Conservation (phyloP, 2,797 vertebrate species). For the Synanceia verrucosa region DNA sequence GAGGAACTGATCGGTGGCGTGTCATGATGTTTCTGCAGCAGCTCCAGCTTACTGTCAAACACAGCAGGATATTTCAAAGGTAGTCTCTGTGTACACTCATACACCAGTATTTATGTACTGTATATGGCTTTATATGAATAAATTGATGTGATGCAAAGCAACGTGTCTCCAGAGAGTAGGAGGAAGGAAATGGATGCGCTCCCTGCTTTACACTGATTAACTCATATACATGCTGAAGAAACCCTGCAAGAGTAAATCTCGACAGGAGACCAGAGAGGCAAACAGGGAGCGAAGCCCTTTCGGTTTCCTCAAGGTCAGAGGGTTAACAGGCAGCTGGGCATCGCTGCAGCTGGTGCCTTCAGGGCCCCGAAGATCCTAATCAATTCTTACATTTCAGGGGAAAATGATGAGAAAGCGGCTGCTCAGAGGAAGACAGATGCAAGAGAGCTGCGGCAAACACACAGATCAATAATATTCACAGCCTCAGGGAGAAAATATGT, state of each 20-base stretch:
- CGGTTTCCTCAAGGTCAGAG: slow-evolving; percentile 67
- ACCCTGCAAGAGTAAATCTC: slow-evolving; percentile 17
- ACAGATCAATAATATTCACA: slow-evolving; percentile 83
- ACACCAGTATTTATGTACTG: background rate
- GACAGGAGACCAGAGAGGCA: slow-evolving; percentile 5
- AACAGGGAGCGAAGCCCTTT: background rate
- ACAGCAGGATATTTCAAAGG: slow-evolving; percentile 15
- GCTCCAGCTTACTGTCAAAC: slow-evolving; percentile 12
- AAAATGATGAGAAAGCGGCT: slow-evolving; percentile 76
- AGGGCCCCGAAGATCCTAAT: slow-evolving; percentile 70
- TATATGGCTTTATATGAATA: slow-evolving; percentile 52
- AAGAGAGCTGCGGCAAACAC: slow-evolving; percentile 71
- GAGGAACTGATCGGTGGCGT: background rate
- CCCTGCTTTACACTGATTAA: slow-evolving; percentile 64
- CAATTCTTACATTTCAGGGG: slow-evolving; percentile 81
- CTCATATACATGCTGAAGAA: slow-evolving; percentile 43
- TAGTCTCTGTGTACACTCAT: background rate
- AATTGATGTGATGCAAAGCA: slow-evolving; percentile 61
- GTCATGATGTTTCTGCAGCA: background rate
- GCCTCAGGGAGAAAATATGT: slow-evolving; percentile 69
- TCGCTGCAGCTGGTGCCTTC: slow-evolving; percentile 66
- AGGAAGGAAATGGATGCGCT: slow-evolving; percentile 43
- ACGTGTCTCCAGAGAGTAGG: slow-evolving; percentile 48
- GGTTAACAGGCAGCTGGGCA: slow-evolving; percentile 61
- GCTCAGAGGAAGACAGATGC: slow-evolving; percentile 81